A percentile compares a stretch with the other conserved stretches of the same genome.
Conservation (phyloP, 1,140 invertebrate genomes). For the Trichonephila clavipes region DNA sequence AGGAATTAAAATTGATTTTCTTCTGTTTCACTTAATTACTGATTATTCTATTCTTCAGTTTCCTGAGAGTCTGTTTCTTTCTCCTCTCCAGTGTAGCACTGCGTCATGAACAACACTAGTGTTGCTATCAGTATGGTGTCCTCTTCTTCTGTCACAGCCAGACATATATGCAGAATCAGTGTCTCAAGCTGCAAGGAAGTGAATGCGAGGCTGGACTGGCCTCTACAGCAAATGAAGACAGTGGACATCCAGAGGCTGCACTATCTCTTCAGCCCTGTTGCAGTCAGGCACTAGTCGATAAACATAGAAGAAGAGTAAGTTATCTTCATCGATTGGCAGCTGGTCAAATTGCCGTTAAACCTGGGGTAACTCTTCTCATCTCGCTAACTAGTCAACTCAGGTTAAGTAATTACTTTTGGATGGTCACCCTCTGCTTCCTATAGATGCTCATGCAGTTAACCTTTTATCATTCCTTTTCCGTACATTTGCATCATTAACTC, state of each 20-base stretch:
- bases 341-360: background rate
- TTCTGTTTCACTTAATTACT: too few species aligned
- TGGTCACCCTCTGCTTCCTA: conserved; percentile 24
- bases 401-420: conserved; percentile 26
- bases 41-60: too few species aligned
- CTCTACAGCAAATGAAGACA: conserved; percentile 60
- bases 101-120: conserved; percentile 76
- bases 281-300: conserved; percentile 73
- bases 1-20: too few species aligned
- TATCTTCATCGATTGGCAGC: background rate
- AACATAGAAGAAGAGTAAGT: conserved; percentile 71
- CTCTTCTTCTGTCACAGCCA: conserved; percentile 73
- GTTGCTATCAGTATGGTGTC: conserved; percentile 76
- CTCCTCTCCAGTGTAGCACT: conserved; percentile 70
- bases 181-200: conserved; percentile 67
- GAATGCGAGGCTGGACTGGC: conserved; percentile 68
- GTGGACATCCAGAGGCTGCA: conserved; percentile 75
- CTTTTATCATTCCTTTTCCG: background rate
- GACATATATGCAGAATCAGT: conserved; percentile 76
- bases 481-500: background rate
- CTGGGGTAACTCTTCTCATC: conserved; percentile 7
- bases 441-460: conserved; percentile 20
- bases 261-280: conserved; percentile 71
- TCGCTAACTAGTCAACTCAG: conserved; percentile 14
- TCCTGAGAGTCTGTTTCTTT: background rate